These are phyloP conservation scores for Equus przewalskii DNA, from an alignment of 2,113 vertebrate species.

Conservation along the genomic window DNA sequence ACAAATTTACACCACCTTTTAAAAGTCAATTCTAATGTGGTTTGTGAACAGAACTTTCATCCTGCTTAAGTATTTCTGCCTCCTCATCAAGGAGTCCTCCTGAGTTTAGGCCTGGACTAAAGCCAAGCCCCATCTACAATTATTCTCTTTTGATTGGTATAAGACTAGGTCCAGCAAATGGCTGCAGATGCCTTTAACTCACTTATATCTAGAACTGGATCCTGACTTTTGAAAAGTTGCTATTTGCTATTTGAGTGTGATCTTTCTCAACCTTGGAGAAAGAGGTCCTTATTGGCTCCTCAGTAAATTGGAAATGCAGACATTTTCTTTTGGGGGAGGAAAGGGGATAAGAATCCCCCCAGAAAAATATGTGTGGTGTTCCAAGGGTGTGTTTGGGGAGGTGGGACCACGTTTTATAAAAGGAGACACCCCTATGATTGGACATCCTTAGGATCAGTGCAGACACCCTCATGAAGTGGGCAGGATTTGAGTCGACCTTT, in stretches of 20 bases:
- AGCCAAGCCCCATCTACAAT: background rate
- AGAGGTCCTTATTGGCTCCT: background rate
- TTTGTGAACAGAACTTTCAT: conserved; percentile 28
- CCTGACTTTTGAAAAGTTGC: background rate
- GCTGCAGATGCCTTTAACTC: background rate
- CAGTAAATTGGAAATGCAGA: background rate
- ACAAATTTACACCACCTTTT: background rate
- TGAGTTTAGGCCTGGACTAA: background rate
- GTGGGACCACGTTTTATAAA: background rate
- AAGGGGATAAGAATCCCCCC: background rate
- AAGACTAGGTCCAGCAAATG: background rate
- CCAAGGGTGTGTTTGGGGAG: background rate
- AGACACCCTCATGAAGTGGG: background rate
- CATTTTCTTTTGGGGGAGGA: background rate
- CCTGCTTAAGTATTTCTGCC: background rate
- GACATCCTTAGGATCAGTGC: background rate
- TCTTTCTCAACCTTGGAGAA: background rate
- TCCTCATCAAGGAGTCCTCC: background rate
- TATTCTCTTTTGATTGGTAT: background rate
- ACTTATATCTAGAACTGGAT: background rate
- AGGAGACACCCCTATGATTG: background rate
- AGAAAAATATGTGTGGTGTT: background rate
- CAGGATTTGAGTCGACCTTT: background rate
- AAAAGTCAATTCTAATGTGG: background rate
- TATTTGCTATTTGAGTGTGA: conserved; percentile 13